A percentile compares a stretch with the other conserved stretches of the same genome.
These are phyloP conservation scores for Abscondita cerata DNA, from an alignment of 2,888 invertebrate species.

Conservation along the genomic window DNA sequence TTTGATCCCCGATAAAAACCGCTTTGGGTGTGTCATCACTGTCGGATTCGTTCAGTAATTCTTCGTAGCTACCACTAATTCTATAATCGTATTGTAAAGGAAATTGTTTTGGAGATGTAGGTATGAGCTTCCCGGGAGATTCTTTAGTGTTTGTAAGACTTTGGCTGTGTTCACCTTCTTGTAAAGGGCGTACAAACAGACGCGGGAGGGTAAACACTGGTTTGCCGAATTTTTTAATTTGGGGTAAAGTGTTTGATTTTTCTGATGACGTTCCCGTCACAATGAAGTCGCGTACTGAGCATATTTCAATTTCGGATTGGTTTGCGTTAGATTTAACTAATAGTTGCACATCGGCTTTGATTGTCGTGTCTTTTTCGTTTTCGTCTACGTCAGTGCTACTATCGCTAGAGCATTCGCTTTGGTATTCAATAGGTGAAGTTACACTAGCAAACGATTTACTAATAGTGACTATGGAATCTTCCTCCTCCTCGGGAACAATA, in stretches of 20 bases:
- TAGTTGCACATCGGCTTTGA: slow-evolving; percentile 62
- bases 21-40: slow-evolving; percentile 11
- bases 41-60: slow-evolving; percentile 16
- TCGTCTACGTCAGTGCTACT: slow-evolving; percentile 22
- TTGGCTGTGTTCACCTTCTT: slow-evolving; percentile 16
- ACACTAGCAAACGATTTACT: slow-evolving; percentile 25
- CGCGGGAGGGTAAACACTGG: slow-evolving; percentile 54
- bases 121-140: slow-evolving; percentile 49
- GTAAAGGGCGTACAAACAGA: slow-evolving; percentile 51
- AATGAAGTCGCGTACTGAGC: slow-evolving; percentile 57
- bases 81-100: slow-evolving; percentile 50
- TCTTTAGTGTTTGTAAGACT: neutral
- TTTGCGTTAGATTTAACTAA: slow-evolving; percentile 60
- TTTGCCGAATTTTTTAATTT: slow-evolving; percentile 12
- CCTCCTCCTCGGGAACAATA: slow-evolving; percentile 58
- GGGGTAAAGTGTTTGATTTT: slow-evolving; percentile 6
- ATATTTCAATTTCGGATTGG: slow-evolving; percentile 61
- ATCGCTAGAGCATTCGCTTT: slow-evolving; percentile 8
- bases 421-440: neutral
- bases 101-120: slow-evolving; percentile 49
- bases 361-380: neutral
- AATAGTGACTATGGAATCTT: slow-evolving; percentile 52
- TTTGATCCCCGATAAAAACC: slow-evolving; percentile 10
- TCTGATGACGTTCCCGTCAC: slow-evolving; percentile 27
- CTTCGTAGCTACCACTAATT: slow-evolving; percentile 23